A percentile compares a stretch with the other conserved stretches of the same genome.
These are phyloP conservation scores for Cantharis nigra DNA, from an alignment of 2,888 invertebrate species.

Conservation along the genomic window DNA sequence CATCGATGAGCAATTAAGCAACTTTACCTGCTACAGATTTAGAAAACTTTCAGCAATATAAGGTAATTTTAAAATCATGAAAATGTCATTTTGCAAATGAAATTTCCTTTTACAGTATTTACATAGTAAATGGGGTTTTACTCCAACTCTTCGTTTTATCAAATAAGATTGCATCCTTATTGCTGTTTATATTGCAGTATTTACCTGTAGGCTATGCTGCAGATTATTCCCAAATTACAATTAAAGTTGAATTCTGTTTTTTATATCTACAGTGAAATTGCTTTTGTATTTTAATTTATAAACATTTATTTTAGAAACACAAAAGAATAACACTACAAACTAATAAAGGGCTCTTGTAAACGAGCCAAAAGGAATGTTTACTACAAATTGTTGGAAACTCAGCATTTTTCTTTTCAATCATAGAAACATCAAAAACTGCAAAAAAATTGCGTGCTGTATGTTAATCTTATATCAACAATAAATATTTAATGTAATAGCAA, in stretches of 20 bases:
- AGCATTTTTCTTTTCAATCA: neutral
- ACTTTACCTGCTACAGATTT: constrained; percentile 21
- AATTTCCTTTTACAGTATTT: constrained; percentile 32
- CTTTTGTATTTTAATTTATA: neutral
- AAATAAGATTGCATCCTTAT: constrained; percentile 42
- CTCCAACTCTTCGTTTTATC: constrained; percentile 34
- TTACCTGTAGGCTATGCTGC: constrained; percentile 28
- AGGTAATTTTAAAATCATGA: constrained; percentile 29
- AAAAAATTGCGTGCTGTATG: neutral
- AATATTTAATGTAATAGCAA: neutral
- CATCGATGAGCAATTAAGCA: constrained; percentile 24
- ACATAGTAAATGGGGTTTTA: constrained; percentile 34
- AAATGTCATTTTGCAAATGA: constrained; percentile 29
- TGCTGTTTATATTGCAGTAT: constrained; percentile 42
- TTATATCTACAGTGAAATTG: neutral
- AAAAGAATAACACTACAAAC: neutral
- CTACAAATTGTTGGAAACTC: neutral
- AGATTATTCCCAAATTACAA: neutral
- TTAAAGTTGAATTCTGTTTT: neutral
- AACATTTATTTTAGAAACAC: neutral
- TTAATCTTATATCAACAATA: neutral
- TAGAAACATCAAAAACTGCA: neutral
- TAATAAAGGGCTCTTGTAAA: neutral
- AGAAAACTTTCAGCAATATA: constrained; percentile 25
- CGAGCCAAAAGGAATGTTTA: neutral